Evolutionary conservation across 2,888 invertebrate genomes (phyloP).

Genomic region (Callyntrura sp.): DNA sequence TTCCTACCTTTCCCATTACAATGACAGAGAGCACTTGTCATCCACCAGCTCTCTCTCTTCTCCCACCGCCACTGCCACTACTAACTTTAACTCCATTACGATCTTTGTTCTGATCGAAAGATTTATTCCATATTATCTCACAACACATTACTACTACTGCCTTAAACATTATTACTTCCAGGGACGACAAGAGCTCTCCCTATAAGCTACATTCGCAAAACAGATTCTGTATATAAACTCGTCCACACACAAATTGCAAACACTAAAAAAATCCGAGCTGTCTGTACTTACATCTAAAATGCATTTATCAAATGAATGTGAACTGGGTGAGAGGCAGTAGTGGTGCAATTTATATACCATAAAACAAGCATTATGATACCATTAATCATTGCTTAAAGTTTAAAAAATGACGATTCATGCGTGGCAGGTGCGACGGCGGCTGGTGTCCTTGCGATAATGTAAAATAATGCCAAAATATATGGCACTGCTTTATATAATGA

Average conservation of each 20-base stretch:
- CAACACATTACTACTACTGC: slow-evolving; percentile 31
- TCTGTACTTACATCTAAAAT: background rate
- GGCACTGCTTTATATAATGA: background rate
- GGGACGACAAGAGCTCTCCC: background rate
- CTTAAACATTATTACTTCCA: background rate
- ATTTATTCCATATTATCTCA: slow-evolving; percentile 39
- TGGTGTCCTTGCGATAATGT: background rate
- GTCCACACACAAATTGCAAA: slow-evolving; percentile 22
- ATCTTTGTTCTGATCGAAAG: slow-evolving; percentile 51
- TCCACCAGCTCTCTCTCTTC: slow-evolving; percentile 54
- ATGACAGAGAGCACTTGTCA: slow-evolving; percentile 68
- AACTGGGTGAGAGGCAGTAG: background rate
- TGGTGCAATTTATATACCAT: slow-evolving; percentile 8
- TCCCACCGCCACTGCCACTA: background rate
- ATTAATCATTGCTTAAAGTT: slow-evolving; percentile 36
- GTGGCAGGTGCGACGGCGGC: background rate
- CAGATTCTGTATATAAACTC: too few relatives aligned
- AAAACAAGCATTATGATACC: slow-evolving; percentile 7
- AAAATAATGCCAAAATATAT: background rate
- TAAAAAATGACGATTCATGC: background rate
- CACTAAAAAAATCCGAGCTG: background rate
- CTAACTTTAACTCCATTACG: slow-evolving; percentile 54
- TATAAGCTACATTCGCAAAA: background rate
- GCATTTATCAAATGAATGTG: background rate
- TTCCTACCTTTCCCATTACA: slow-evolving; percentile 51